Base-by-base conservation (phyloP, 2,113 vertebrate genomes). In the Lycaon pictus region DNA sequence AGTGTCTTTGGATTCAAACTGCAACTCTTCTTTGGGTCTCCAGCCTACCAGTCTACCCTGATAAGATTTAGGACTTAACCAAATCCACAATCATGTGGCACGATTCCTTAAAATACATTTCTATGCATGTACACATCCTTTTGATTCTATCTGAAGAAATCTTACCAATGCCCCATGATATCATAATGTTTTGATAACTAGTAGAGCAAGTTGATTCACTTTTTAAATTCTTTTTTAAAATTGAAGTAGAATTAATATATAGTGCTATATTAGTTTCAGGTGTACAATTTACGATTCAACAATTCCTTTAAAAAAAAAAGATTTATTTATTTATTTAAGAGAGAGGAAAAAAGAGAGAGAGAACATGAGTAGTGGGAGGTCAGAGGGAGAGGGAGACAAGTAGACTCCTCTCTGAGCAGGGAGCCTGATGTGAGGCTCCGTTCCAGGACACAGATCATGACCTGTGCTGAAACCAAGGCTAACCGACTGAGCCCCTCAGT, bases 101-200 rank as follows among this genome's bases (percentile, higher is more conserved):
- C 17, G 51, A 25, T 87, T 91, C 29, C 65, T 94, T 74, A 37
- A 82, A 94, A 80, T 74, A 90, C 94, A n/a, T 58, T 63, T 86
- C 43, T 87, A 1, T 51, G 51, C 76, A 35, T 53, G 51, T 43
- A 72, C 35, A 55, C 11, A 53, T 62, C 25, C 27, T 76, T 2
- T 72, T 93, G 63, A 11, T 53, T 86, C 32, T 86, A 16, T 48
- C 29, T 82, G 29, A 60, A 74, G 88, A 91, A 51, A n/a, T 2
- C 23, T 74, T 12, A 72, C 35, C 69, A 90, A 69, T 20, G 19
- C 16, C 74, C 37, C 51, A 67, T 58, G 19, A 58, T 92, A 79
- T 91, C 76, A 35, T 62, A 37, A 17, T 92, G 16, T 35, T 96
- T 89, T 85, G 37, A 29, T 67, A 74, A 29, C 16, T 12, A 35